Base-by-base conservation (phyloP, 2,797 vertebrate species). In the Hydrocynus forskahlii region DNA sequence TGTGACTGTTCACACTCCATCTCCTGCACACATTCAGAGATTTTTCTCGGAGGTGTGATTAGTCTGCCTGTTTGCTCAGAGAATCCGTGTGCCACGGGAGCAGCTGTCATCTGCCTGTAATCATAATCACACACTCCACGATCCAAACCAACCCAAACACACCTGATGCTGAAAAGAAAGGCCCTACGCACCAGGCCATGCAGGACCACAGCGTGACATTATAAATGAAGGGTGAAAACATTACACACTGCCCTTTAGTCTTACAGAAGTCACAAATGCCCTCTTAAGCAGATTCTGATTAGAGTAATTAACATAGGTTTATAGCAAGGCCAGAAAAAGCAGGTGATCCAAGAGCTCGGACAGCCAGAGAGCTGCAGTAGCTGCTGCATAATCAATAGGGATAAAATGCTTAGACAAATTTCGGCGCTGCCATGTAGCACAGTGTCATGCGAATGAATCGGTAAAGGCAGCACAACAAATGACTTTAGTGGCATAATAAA, bases 391-490 rank as follows among this genome's bases (percentile, higher is more conserved):
- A 75, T 83, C 77, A 80, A 79, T 83, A 79, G 52, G 21, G 29
- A 45, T 72, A 72, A 75, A 77, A 57, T 25, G 66, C 71, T 81
- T 59, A 21, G 71, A 66, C 19, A 78, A 67, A 75, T 67, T 79
- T 77, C 76, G 73, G 80, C 67, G 57, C 70, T 35, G 40, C 23
- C 7, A 35, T 66, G 38, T 43, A 67, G 54, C 72, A 52, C 8
- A 29, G 40, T 57, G 29, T 66, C 72, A 71, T 67, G 45, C 48
- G 80, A 78, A 78, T 81, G 48, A 76, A 64, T 83, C 72, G 77
- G 73, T 74, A 81, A 81, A 71, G 82, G 75, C 38, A 81, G 23
- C 29, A 73, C 25, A 81, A 70, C 81, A 19, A 71, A 71, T 35
- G 67, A 60, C 40, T 74, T 69, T 70, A 54, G 82, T 77, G 57